Conservation (phyloP, 2,888 invertebrate genomes). For the Sceliomorpha sp. region DNA sequence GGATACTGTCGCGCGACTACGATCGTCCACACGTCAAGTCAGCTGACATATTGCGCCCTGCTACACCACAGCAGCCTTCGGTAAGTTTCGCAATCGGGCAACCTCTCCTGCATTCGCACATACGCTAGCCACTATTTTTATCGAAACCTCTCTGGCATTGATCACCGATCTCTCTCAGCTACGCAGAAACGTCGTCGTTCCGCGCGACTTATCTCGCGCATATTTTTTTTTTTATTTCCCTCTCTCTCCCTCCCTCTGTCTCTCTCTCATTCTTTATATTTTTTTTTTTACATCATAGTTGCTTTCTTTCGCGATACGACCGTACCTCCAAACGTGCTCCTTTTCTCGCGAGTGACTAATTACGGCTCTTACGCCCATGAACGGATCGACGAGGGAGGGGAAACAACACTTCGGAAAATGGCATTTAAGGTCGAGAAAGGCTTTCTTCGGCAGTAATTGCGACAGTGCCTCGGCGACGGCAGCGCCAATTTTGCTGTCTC, state of each 20-base stretch:
- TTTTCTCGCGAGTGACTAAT: too few relatives aligned
- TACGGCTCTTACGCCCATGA: neutral
- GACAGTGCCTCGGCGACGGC: constrained; percentile 27
- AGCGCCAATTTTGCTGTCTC: constrained; percentile 25
- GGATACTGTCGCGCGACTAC: constrained; percentile 76
- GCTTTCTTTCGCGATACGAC: too few relatives aligned
- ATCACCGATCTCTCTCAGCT: neutral
- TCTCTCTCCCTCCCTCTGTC: too few relatives aligned
- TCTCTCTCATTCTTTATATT: too few relatives aligned
- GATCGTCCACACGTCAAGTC: constrained; percentile 79
- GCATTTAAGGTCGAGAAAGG: neutral
- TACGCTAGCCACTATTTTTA: constrained; percentile 13
- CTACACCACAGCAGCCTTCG: constrained; percentile 79
- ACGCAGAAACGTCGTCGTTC: too few relatives aligned
- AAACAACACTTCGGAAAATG: neutral
- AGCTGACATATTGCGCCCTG: constrained; percentile 81
- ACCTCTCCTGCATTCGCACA: constrained; percentile 40
- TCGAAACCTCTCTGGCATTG: constrained; percentile 6
- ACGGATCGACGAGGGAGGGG: neutral
- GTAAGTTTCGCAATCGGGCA: constrained; percentile 70
- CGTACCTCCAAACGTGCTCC: too few relatives aligned
- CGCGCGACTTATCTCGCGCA: too few relatives aligned
- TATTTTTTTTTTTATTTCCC: too few relatives aligned
- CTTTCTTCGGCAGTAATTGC: constrained; percentile 30
- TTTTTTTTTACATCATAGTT: too few relatives aligned